Evolutionary conservation across 2,888 invertebrate species (phyloP).

Genomic region (Rotaria magnacalcarata): DNA sequence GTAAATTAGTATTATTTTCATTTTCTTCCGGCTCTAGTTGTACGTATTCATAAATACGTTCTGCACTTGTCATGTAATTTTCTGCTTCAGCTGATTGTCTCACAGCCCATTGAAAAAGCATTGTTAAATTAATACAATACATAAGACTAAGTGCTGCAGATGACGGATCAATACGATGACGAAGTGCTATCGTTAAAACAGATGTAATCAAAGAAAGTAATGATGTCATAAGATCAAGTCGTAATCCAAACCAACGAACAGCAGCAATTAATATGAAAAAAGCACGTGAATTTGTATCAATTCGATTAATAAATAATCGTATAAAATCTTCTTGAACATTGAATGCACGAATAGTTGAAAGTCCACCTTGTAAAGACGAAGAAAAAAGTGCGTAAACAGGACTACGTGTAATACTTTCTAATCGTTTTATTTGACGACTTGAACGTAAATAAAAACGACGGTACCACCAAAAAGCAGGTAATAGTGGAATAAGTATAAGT

Average conservation of each 20-base stretch:
- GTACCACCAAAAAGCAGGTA: conserved; percentile 71
- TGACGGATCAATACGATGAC: not conserved
- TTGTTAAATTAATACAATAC: conserved; percentile 64
- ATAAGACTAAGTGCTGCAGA: conserved; percentile 51
- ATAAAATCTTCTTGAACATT: conserved; percentile 73
- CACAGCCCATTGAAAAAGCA: conserved; percentile 85
- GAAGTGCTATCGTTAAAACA: not conserved
- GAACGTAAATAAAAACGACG: conserved; percentile 65
- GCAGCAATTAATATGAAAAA: conserved; percentile 84
- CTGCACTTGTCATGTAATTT: conserved; percentile 67
- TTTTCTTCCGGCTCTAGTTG: conserved; percentile 70
- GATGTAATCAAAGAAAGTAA: not conserved
- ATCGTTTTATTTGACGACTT: conserved; percentile 43
- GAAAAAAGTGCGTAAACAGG: conserved; percentile 24
- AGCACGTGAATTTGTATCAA: conserved; percentile 76
- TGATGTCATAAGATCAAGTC: conserved; percentile 67
- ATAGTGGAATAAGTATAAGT: conserved; percentile 66
- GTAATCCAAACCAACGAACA: conserved; percentile 85
- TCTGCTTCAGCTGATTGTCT: conserved; percentile 75
- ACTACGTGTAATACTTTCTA: conserved; percentile 41
- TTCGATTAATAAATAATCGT: conserved; percentile 59
- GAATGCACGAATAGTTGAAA: conserved; percentile 84
- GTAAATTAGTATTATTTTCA: conserved; percentile 47
- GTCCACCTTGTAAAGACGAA: conserved; percentile 70
- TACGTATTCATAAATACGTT: conserved; percentile 75